Evolutionary conservation across 1,140 invertebrate genomes (phyloP).

Genomic region (Orius insidiosus): DNA sequence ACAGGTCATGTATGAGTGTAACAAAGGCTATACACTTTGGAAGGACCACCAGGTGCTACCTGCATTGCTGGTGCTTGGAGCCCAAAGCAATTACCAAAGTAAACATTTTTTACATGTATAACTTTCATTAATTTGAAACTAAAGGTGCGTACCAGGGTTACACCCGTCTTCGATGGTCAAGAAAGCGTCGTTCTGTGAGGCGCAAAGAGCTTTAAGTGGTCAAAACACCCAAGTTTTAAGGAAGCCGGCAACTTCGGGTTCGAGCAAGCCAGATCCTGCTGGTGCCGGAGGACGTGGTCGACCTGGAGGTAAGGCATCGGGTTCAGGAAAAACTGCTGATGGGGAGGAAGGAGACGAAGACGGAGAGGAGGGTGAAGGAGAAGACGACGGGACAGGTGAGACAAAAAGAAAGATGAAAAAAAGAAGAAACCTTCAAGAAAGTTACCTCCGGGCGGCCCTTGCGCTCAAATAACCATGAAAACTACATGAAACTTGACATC

Average conservation of each 20-base stretch:
- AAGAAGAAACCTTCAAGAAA: neutral
- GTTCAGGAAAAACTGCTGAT: constrained; percentile 18
- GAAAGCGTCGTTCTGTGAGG: constrained; percentile 30
- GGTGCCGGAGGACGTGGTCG: neutral
- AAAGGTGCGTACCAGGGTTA: constrained; percentile 57
- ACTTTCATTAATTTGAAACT: too few species aligned
- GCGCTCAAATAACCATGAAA: constrained; percentile 39
- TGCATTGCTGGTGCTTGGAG: constrained; percentile 82
- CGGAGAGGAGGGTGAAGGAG: constrained; percentile 23
- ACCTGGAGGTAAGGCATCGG: neutral
- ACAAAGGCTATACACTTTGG: constrained; percentile 73
- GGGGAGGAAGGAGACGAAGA: constrained; percentile 19
- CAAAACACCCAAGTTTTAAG: constrained; percentile 19
- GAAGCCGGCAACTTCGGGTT: constrained; percentile 8
- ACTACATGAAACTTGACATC: constrained; percentile 45
- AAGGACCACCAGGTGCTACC: constrained; percentile 82
- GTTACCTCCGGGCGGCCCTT: constrained; percentile 24
- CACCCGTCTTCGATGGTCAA: constrained; percentile 59
- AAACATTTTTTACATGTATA: constrained; percentile 21
- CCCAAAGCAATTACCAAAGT: constrained; percentile 56
- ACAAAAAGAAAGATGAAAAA: constrained; percentile 25
- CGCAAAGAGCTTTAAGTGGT: constrained; percentile 18
- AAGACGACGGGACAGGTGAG: constrained; percentile 27
- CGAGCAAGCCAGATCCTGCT: too few species aligned
- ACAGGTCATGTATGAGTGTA: constrained; percentile 87